A percentile compares a stretch with the other conserved stretches of the same genome.
phyloP scores from a whole-genome alignment of 2,797 vertebrate genomes.

The Semotilus atromaculatus region DNA sequence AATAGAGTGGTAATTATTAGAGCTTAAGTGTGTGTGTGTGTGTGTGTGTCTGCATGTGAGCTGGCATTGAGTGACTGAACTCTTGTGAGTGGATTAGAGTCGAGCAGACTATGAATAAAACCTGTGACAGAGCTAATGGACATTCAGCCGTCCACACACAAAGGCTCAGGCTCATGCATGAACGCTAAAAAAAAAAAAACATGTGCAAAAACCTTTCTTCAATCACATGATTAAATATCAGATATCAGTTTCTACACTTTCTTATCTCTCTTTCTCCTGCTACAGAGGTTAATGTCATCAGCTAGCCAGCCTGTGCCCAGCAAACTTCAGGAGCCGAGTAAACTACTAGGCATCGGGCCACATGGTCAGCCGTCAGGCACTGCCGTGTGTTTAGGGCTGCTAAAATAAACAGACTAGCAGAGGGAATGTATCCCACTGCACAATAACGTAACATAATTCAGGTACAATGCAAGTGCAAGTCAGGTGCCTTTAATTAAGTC shows the following conservation, averaged over 20 bases:
- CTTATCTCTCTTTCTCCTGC: conserved; percentile 10
- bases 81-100: conserved; percentile 45
- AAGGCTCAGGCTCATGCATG: background rate
- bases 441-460: background rate
- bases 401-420: conserved; percentile 5
- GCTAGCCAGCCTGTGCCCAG: conserved; percentile 6
- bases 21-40: conserved; percentile 20
- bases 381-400: background rate
- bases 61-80: conserved; percentile 36
- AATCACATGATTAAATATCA: background rate
- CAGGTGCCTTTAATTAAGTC: background rate
- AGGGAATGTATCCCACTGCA: background rate
- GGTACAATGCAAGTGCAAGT: background rate
- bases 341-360: conserved; percentile 14
- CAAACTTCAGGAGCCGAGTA: conserved; percentile 27
- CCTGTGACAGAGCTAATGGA: conserved; percentile 43
- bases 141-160: conserved; percentile 37
- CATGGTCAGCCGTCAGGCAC: background rate
- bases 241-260: conserved; percentile 16
- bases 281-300: conserved; percentile 16
- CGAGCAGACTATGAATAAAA: conserved; percentile 30
- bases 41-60: conserved; percentile 22
- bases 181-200: background rate
- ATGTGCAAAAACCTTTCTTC: background rate
- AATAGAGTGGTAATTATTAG: background rate